phyloP scores from a whole-genome alignment of 2,888 invertebrate species.

The Agonopterix arenella region DNA sequence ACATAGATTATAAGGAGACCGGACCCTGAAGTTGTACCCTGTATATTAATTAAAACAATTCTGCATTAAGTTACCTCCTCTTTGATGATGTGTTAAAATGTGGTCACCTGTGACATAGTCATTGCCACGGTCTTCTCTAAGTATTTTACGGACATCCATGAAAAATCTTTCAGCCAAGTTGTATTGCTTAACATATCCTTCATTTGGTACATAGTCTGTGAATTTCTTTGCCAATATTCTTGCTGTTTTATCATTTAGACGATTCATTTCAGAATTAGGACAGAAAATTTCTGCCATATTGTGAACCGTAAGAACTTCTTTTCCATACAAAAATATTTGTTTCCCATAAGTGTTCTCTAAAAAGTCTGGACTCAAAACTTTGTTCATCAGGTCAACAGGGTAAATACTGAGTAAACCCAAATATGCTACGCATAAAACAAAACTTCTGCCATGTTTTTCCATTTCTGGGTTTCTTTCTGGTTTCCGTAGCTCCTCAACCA shows the following conservation, averaged over 20 bases:
- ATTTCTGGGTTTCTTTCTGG: slow-evolving; percentile 75
- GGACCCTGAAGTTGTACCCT: too few species aligned
- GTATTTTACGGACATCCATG: slow-evolving; percentile 71
- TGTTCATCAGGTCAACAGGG: slow-evolving; percentile 77
- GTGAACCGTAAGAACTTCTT: slow-evolving; percentile 81
- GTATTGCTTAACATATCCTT: slow-evolving; percentile 64
- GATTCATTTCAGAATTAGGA: slow-evolving; percentile 74
- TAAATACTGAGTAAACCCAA: slow-evolving; percentile 74
- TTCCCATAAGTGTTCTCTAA: slow-evolving; percentile 74
- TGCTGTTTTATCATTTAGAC: slow-evolving; percentile 62
- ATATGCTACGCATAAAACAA: slow-evolving; percentile 78
- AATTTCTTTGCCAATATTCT: slow-evolving; percentile 76
- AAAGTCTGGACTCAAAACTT: slow-evolving; percentile 76
- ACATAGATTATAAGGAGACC: too few species aligned
- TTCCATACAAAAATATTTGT: slow-evolving; percentile 54
- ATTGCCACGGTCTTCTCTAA: slow-evolving; percentile 61
- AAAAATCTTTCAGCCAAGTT: slow-evolving; percentile 76
- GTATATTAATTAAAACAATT: not conserved
- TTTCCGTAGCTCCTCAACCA: slow-evolving; percentile 67
- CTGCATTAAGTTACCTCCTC: slow-evolving; percentile 62
- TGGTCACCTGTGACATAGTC: slow-evolving; percentile 71
- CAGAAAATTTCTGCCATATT: slow-evolving; percentile 78
- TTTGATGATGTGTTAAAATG: slow-evolving; percentile 81
- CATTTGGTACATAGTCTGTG: slow-evolving; percentile 76
- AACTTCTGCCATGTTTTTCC: slow-evolving; percentile 73